Evolutionary conservation across 2,113 vertebrate species (phyloP).

Genomic region (Electrona antarctica): DNA sequence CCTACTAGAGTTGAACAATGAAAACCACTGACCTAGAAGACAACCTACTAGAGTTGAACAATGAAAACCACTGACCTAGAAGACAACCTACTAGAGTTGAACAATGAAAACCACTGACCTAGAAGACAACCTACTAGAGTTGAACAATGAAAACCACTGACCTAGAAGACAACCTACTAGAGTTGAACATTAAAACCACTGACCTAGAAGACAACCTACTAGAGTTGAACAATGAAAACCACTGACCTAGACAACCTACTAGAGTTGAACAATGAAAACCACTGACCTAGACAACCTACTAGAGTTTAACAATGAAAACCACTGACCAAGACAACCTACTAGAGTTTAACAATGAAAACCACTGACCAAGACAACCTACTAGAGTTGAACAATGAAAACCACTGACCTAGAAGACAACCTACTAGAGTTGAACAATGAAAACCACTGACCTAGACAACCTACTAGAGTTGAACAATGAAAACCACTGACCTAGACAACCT

Average conservation of each 20-base stretch:
- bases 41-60: too few relatives aligned
- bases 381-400: not conserved
- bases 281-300: not conserved
- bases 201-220: too few relatives aligned
- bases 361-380: not conserved
- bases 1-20: too few relatives aligned
- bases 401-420: not conserved
- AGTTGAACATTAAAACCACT: not conserved
- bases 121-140: too few relatives aligned
- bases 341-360: not conserved
- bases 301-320: not conserved
- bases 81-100: too few relatives aligned
- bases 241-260: not conserved
- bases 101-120: not conserved
- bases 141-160: not conserved
- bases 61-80: not conserved
- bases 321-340: not conserved
- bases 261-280: too few relatives aligned
- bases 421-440: not conserved
- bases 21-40: not conserved
- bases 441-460: not conserved
- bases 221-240: not conserved
- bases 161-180: too few relatives aligned
- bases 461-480: not conserved
- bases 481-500: not conserved